Evolutionary conservation across 2,113 vertebrate species (phyloP).

Genomic region (Hyperoodon ampullatus): DNA sequence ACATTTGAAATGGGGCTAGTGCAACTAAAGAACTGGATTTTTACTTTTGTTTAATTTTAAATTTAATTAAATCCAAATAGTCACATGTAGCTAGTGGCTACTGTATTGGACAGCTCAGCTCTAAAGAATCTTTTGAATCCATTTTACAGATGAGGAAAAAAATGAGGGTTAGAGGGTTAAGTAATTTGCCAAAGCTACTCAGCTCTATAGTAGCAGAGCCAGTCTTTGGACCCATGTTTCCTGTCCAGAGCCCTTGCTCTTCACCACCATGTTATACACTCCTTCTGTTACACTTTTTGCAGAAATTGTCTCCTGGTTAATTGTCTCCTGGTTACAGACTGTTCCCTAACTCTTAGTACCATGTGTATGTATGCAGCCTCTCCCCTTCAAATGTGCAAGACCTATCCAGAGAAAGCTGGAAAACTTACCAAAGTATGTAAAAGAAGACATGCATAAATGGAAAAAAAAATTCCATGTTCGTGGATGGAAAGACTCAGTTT

Average conservation of each 20-base stretch:
- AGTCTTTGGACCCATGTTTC: background rate
- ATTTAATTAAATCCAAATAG: background rate
- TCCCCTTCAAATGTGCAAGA: background rate
- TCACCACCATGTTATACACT: fast-evolving
- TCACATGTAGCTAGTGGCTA: background rate
- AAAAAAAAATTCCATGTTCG: background rate
- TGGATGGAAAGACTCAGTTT: background rate
- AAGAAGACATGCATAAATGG: background rate
- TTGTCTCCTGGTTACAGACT: background rate
- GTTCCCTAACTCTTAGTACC: background rate
- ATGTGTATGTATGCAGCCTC: background rate
- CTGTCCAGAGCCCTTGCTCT: background rate
- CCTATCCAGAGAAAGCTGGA: background rate
- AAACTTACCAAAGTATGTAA: background rate
- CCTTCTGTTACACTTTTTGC: background rate
- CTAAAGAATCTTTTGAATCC: background rate
- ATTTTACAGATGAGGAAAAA: background rate
- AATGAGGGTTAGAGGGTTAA: background rate
- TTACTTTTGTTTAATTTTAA: background rate
- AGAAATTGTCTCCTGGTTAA: background rate
- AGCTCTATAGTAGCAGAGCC: background rate
- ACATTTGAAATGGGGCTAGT: background rate
- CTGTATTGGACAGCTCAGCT: background rate
- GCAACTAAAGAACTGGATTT: background rate
- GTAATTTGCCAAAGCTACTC: background rate